phyloP scores from a whole-genome alignment of 2,113 vertebrate genomes.

The Ophthalmolycus amberensis region DNA sequence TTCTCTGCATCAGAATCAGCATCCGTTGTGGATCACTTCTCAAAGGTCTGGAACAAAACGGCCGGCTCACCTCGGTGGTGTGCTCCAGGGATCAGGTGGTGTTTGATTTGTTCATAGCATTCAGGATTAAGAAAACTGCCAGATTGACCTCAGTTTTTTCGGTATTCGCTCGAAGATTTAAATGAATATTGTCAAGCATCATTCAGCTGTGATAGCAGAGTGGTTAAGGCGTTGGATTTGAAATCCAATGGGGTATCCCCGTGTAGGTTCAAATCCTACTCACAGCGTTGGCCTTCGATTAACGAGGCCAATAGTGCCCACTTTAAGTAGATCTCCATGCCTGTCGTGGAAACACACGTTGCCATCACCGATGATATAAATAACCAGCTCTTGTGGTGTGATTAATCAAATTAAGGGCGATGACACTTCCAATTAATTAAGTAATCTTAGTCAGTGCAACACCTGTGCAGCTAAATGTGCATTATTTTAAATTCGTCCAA shows the following conservation, averaged over 20 bases:
- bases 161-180: no score
- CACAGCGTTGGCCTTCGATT: background rate
- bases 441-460: background rate
- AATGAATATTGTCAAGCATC: accelerated
- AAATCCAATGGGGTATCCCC: slow-evolving; percentile 56
- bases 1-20: background rate
- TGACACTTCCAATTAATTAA: background rate
- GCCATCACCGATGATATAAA: no score
- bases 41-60: background rate
- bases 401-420: background rate
- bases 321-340: no score
- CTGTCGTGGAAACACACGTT: no score
- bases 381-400: no score
- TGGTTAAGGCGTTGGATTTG: slow-evolving; percentile 58
- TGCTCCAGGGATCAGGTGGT: background rate
- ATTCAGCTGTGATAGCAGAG: slow-evolving; percentile 50
- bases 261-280: slow-evolving; percentile 62
- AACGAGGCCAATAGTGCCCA: background rate
- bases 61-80: background rate
- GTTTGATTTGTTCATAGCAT: background rate
- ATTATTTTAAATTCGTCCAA: background rate
- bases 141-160: background rate
- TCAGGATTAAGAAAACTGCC: background rate
- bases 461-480: background rate
- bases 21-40: background rate